Conservation (phyloP, 2,113 vertebrate genomes). For the Hassar affinis region DNA sequence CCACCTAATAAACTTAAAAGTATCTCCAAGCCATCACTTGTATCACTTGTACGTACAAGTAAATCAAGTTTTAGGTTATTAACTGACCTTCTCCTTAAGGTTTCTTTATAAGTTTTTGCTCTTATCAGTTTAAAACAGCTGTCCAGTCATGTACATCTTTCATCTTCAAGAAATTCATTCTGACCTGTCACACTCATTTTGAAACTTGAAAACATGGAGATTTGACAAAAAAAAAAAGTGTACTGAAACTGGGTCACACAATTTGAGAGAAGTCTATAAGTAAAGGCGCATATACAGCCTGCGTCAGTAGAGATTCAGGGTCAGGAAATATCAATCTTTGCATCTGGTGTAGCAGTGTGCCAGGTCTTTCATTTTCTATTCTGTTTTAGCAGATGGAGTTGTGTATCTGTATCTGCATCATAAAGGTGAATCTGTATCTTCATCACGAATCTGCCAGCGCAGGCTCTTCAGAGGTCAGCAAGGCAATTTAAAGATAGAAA, state of each 20-base stretch:
- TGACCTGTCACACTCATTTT: constrained; percentile 7
- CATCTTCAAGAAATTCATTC: constrained; percentile 1
- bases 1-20: background rate
- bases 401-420: background rate
- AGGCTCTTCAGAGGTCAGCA: background rate
- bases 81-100: background rate
- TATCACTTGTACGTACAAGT: too few species aligned
- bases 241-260: background rate
- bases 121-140: constrained; percentile 14
- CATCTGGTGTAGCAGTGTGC: background rate
- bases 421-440: background rate
- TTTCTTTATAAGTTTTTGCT: background rate
- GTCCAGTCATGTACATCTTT: background rate
- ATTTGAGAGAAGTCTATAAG: background rate
- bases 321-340: background rate
- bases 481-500: background rate
- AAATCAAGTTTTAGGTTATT: background rate
- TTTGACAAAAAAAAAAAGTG: background rate
- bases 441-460: background rate
- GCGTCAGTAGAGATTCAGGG: background rate
- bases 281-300: background rate
- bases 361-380: background rate
- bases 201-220: background rate
- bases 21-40: background rate
- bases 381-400: background rate